Percentiles rank a stretch among this genome's conserved stretches.
Conservation (phyloP, 2,113 vertebrate genomes). For the Ranitomeya imitator region DNA sequence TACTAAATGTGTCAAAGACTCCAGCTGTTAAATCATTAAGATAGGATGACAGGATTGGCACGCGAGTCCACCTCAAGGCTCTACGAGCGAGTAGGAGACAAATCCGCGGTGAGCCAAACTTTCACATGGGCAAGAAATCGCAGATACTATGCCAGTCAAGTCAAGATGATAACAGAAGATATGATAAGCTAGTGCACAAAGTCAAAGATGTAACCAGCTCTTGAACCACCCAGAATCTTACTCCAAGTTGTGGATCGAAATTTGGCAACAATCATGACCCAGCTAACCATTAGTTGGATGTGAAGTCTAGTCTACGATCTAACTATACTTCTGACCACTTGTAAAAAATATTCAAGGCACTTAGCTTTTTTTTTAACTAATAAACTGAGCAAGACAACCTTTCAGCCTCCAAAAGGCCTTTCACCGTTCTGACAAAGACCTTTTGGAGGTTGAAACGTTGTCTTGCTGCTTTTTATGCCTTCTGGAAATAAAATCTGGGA, state of each 20-base stretch:
- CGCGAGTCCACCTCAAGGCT: constrained; percentile 28
- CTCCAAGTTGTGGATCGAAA: background rate
- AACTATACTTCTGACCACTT: background rate
- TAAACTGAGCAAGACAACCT: too few species aligned
- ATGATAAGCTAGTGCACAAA: background rate
- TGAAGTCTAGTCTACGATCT: background rate
- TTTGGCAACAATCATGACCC: background rate
- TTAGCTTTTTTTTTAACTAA: too few species aligned
- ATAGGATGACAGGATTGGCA: constrained; percentile 48
- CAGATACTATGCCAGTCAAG: background rate
- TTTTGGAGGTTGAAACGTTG: too few species aligned
- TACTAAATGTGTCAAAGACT: constrained; percentile 55
- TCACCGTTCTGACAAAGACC: too few species aligned
- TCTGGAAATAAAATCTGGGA: too few species aligned
- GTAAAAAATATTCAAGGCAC: too few species aligned
- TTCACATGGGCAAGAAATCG: background rate
- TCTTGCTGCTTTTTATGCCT: too few species aligned
- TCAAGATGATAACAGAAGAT: background rate
- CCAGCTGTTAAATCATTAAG: constrained; percentile 55
- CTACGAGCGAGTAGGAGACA: background rate
- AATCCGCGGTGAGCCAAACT: constrained; percentile 5
- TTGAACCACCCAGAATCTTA: background rate
- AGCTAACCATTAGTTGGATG: background rate
- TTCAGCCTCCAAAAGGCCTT: too few species aligned
- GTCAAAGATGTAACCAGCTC: background rate